phyloP scores from a whole-genome alignment of 2,888 invertebrate species.

The Ophion ventricosus region DNA sequence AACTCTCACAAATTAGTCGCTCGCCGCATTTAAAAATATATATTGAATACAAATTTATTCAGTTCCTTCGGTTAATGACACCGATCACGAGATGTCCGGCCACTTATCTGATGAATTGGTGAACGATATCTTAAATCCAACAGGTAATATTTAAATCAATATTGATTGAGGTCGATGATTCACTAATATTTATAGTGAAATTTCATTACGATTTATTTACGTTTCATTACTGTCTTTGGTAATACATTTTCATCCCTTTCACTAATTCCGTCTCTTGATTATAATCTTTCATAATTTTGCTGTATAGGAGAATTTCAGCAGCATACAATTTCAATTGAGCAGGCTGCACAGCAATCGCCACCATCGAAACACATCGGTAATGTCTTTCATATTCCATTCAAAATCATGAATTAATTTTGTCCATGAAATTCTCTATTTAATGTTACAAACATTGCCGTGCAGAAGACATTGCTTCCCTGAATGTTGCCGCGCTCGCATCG shows the following conservation, averaged over 20 bases:
- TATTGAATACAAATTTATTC: not conserved
- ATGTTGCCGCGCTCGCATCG: too few relatives aligned
- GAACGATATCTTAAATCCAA: not conserved
- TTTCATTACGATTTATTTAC: not conserved
- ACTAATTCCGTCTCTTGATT: not conserved
- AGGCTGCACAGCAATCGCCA: not conserved
- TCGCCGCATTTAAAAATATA: too few relatives aligned
- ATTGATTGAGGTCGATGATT: too few relatives aligned
- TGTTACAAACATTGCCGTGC: too few relatives aligned
- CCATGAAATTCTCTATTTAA: not conserved
- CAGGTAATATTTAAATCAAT: constrained; percentile 2
- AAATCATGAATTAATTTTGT: not conserved
- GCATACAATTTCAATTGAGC: not conserved
- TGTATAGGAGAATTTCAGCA: not conserved
- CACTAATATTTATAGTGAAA: too few relatives aligned
- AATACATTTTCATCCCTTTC: not conserved
- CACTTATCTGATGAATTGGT: not conserved
- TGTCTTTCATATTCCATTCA: not conserved
- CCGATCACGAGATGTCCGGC: not conserved
- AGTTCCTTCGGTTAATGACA: not conserved
- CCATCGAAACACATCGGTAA: not conserved
- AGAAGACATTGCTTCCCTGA: too few relatives aligned
- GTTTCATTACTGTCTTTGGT: not conserved
- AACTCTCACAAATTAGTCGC: not conserved
- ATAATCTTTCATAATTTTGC: not conserved